Percentiles rank a stretch among this genome's conserved stretches.
Conservation (phyloP, 2,113 vertebrate species). For the Pygathrix nemaeus region DNA sequence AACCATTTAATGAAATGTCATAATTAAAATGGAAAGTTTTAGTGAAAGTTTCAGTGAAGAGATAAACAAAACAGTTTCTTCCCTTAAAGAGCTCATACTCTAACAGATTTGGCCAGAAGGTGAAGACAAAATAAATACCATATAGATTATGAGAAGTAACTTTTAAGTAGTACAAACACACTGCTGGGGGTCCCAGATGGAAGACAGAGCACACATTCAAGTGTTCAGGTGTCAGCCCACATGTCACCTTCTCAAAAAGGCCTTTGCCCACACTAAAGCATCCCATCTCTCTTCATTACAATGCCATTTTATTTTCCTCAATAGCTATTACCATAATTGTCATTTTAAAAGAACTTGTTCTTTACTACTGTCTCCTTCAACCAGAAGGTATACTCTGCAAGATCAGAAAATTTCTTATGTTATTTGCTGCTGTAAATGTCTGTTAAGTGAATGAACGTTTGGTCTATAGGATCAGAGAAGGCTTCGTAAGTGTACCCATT, state of each 20-base stretch:
- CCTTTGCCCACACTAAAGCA: background rate
- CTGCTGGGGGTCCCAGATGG: fast-evolving
- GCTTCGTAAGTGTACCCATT: background rate
- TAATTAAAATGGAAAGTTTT: background rate
- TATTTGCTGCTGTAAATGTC: background rate
- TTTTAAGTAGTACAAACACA: background rate
- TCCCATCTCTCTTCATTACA: background rate
- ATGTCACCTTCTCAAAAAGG: background rate
- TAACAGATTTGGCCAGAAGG: background rate
- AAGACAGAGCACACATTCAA: background rate
- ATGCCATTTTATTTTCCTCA: background rate
- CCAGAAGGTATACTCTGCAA: background rate
- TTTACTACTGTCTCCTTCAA: background rate
- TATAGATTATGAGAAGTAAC: background rate
- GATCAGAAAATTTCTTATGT: background rate
- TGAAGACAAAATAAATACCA: background rate
- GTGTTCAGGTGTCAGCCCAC: background rate
- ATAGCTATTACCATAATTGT: background rate
- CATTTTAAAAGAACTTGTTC: background rate
- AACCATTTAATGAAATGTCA: background rate
- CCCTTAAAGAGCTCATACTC: background rate
- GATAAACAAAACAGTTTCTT: background rate
- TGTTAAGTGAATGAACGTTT: background rate
- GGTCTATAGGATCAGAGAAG: background rate
- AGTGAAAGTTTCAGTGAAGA: background rate